A percentile compares a stretch with the other conserved stretches of the same genome.
Conservation (phyloP, 1,140 invertebrate genomes). For the Steinernema feltiae region DNA sequence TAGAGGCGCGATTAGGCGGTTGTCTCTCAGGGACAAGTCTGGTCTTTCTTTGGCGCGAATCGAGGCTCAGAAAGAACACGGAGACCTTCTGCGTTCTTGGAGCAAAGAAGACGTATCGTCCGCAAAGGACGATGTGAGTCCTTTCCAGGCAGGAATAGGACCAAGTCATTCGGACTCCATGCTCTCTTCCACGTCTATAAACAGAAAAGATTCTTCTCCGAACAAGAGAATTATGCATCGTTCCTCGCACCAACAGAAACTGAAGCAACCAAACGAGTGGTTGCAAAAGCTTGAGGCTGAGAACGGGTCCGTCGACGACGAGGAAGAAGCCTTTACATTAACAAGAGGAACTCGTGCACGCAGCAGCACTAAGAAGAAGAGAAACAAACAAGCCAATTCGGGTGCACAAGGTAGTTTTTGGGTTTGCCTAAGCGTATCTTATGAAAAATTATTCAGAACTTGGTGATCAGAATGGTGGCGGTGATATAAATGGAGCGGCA, state of each 20-base stretch:
- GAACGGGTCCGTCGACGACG: constrained; percentile 37
- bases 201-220: constrained; percentile 22
- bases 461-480: neutral
- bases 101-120: constrained; percentile 53
- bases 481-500: neutral
- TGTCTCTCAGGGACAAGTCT: constrained; percentile 45
- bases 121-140: constrained; percentile 5
- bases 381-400: constrained; percentile 24
- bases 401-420: constrained; percentile 18
- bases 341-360: constrained; percentile 19
- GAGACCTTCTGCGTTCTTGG: constrained; percentile 52
- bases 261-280: constrained; percentile 51
- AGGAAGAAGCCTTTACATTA: constrained; percentile 25
- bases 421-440: constrained; percentile 11
- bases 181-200: neutral
- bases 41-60: constrained; percentile 52
- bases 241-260: constrained; percentile 39
- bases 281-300: constrained; percentile 42
- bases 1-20: constrained; percentile 53
- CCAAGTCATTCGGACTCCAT: neutral
- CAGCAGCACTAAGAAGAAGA: constrained; percentile 28
- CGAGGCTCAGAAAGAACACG: constrained; percentile 50
- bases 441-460: neutral
- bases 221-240: constrained; percentile 27
- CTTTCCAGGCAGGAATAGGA: constrained; percentile 12